Percentiles rank a stretch among this genome's conserved stretches.
Conservation (phyloP, 1,140 invertebrate genomes). For the Stenopsyche tienmushanensis region DNA sequence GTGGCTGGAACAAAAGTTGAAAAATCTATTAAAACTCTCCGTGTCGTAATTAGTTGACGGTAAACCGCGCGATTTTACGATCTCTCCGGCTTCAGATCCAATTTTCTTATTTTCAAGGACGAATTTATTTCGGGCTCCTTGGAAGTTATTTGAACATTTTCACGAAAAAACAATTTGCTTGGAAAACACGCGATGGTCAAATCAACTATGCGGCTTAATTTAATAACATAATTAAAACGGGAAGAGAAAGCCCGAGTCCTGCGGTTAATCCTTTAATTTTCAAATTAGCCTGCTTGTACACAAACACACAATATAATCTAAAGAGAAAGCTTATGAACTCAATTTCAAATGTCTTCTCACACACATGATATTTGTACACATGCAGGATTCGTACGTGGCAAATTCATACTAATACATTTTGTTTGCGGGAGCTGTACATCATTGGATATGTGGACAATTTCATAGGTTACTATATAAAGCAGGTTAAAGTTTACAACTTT, state of each 20-base stretch:
- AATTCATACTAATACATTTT: no score
- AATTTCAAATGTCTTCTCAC: not conserved
- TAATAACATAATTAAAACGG: no score
- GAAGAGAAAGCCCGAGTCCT: no score
- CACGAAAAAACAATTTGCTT: not conserved
- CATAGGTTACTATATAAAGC: not conserved
- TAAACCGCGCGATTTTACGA: not conserved
- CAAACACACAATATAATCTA: not conserved
- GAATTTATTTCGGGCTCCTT: not conserved
- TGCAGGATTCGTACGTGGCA: not conserved
- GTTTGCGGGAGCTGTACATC: no score
- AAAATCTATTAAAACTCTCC: not conserved
- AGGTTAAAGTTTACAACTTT: conserved; percentile 24
- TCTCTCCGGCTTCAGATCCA: not conserved
- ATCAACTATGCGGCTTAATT: not conserved
- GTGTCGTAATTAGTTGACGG: not conserved
- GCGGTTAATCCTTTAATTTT: not conserved
- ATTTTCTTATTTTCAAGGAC: not conserved
- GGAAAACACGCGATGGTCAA: not conserved
- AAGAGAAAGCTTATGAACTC: not conserved
- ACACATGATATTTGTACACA: not conserved
- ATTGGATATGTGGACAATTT: not conserved
- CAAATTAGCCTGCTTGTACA: not conserved
- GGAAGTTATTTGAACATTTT: not conserved
- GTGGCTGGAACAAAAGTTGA: not conserved